Evolutionary conservation across 2,888 invertebrate species (phyloP), one percentile per base, ranked within the genome.

Genomic region (Trachelus troglodyta): DNA sequence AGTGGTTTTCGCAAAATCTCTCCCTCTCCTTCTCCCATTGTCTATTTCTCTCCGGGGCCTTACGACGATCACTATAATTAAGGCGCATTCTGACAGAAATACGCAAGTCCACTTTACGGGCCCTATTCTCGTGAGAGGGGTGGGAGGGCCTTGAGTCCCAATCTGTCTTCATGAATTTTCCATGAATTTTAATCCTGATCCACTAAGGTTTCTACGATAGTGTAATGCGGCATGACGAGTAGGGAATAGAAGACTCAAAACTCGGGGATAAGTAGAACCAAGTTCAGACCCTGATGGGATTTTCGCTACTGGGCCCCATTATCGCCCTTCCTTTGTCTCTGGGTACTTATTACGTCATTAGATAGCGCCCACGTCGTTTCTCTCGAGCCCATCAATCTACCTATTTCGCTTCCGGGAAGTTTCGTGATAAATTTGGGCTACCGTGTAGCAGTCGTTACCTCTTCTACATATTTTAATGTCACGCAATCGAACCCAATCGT

Each of bases 401-500:
- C n/a, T 56, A 33, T 77, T 77, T 77, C 76, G 75, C 73, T 84
- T 84, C 84, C 80, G 73, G 80, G 84, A 84, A 84, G 84, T 80
- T 78, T 80, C 83, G 80, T 82, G 84, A 84, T 84, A 82, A 82
- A 81, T 69, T 75, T 76, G 79, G 79, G 76, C 83, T 83, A 81
- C 81, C 79, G 83, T 80, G 79, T 80, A 75, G 77, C 69, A 73
- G 56, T 69, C 74, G 35, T 71, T n/a, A 23, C 15, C 34, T 30
- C 34, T 79, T 11, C 31, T 81, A 82, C 83, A 56, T 56, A 56
- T 56, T 56, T 56, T 56, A 56, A 56, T 56, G 56, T 9, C 56
- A 56, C 56, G 56, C 56, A 9, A 56, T 56, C 23, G 23, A 56
- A 56, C 56, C 23, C 56, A 23, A 56, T 56, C 23, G 56, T 23